A percentile compares a stretch with the other conserved stretches of the same genome.
Conservation (phyloP, 1,140 invertebrate genomes). For the Formica selysi region DNA sequence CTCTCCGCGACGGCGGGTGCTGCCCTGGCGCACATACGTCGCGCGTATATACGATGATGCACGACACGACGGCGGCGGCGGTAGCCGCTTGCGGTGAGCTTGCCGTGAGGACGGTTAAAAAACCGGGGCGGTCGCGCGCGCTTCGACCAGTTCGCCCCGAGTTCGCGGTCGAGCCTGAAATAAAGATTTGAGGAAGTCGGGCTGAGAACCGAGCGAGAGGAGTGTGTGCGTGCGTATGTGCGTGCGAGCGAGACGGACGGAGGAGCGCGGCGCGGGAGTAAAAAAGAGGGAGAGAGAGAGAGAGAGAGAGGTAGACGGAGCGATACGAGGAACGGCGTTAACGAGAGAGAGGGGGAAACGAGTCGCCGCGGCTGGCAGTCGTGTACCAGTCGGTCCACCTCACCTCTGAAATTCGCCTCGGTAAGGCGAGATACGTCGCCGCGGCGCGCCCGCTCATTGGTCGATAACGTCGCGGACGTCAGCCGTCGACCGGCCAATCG, state of each 20-base stretch:
- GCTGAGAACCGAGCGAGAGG: conserved; percentile 62
- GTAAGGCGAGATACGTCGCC: conserved; percentile 65
- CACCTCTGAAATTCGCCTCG: conserved; percentile 72
- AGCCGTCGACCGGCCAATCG: conserved; percentile 69
- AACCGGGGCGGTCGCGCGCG: conserved; percentile 77
- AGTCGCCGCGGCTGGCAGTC: conserved; percentile 64
- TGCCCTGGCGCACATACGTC: conserved; percentile 56
- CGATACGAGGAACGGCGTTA: neutral
- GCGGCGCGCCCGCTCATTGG: conserved; percentile 75
- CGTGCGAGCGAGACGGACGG: conserved; percentile 32
- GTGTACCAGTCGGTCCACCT: conserved; percentile 79
- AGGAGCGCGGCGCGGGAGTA: neutral
- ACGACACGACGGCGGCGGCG: conserved; percentile 34
- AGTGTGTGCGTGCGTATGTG: neutral
- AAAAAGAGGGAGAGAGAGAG: conserved; percentile 47
- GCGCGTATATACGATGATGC: conserved; percentile 57
- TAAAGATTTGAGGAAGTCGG: conserved; percentile 81
- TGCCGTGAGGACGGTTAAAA: conserved; percentile 76
- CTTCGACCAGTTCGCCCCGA: conserved; percentile 78
- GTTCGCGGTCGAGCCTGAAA: conserved; percentile 80
- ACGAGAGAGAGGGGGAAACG: conserved; percentile 40
- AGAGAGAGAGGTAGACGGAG: conserved; percentile 43
- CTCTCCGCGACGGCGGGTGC: conserved; percentile 47
- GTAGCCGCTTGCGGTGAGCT: conserved; percentile 53
- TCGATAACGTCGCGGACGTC: conserved; percentile 79